Conservation (phyloP, 1,140 invertebrate species). For the Temnothorax nylanderi region DNA sequence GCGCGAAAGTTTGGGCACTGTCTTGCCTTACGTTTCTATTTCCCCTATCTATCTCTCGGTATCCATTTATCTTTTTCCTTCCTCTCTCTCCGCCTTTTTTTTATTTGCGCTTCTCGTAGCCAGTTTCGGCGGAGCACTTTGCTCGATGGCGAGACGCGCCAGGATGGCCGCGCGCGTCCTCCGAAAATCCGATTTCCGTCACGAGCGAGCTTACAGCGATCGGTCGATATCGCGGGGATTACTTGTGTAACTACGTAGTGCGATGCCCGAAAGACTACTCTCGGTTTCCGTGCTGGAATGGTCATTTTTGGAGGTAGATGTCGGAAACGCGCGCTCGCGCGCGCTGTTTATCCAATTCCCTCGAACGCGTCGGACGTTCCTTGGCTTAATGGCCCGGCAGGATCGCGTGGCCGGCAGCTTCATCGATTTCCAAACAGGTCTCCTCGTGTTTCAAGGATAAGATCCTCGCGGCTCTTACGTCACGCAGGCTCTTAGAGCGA, state of each 20-base stretch:
- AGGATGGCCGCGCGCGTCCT: constrained; percentile 32
- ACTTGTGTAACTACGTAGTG: constrained; percentile 37
- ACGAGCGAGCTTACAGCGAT: constrained; percentile 46
- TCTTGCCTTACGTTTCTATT: background rate
- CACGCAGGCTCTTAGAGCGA: background rate
- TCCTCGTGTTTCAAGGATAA: background rate
- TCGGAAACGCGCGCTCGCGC: background rate
- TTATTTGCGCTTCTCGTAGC: constrained; percentile 21
- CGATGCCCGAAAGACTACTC: constrained; percentile 1
- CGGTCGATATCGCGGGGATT: constrained; percentile 42
- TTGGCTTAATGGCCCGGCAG: constrained; percentile 13
- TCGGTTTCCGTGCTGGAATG: constrained; percentile 7
- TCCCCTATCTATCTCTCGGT: background rate
- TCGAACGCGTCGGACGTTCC: constrained; percentile 27
- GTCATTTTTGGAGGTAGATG: constrained; percentile 31
- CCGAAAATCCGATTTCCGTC: constrained; percentile 60
- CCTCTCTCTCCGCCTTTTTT: background rate
- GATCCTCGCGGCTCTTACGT: background rate
- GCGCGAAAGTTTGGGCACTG: constrained; percentile 25
- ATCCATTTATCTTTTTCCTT: constrained; percentile 37
- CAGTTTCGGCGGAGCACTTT: constrained; percentile 53
- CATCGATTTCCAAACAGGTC: constrained; percentile 8
- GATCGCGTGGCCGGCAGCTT: background rate
- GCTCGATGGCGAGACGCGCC: constrained; percentile 42
- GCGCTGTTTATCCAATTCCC: constrained; percentile 38